These are phyloP conservation scores for Euleptes europaea DNA, from an alignment of 2,113 vertebrate genomes.

Conservation along the genomic window DNA sequence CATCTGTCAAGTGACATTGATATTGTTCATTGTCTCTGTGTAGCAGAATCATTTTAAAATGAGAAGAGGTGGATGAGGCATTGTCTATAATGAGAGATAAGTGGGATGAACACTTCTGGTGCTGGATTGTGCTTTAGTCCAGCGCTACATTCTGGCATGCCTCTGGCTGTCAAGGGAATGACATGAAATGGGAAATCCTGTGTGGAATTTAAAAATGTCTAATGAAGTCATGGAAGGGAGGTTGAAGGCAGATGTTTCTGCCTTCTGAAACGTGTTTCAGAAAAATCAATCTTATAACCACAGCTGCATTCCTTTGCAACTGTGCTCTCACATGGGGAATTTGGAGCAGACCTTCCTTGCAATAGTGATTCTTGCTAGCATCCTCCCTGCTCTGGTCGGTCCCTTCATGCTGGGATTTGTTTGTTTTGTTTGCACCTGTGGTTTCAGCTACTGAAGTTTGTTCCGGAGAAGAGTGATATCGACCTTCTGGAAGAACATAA, in stretches of 20 bases:
- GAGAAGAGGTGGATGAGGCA: conserved; percentile 47
- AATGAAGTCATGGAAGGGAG: conserved; percentile 34
- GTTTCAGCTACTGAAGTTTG: conserved; percentile 90
- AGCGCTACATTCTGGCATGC: conserved; percentile 10
- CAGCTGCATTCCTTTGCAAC: conserved; percentile 54
- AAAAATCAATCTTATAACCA: conserved; percentile 52
- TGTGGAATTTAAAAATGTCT: conserved; percentile 37
- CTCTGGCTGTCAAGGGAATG: conserved; percentile 33
- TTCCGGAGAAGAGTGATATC: conserved; percentile 94
- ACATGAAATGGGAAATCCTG: conserved; percentile 49
- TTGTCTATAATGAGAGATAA: conserved; percentile 37
- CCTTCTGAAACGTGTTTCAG: no score
- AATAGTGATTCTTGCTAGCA: neutral
- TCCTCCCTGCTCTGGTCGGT: neutral
- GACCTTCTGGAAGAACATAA: conserved; percentile 98
- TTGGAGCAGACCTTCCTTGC: conserved; percentile 5
- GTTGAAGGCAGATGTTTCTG: conserved; percentile 40
- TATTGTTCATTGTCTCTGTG: conserved; percentile 64
- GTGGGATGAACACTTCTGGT: neutral
- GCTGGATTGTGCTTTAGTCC: conserved; percentile 45
- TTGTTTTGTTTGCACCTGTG: conserved; percentile 33
- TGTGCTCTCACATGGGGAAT: neutral
- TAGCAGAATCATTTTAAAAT: conserved; percentile 1
- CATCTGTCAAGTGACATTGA: neutral
- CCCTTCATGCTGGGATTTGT: conserved; percentile 9